Percentiles rank a stretch among this genome's conserved stretches.
These are phyloP conservation scores for Calameuta filiformis DNA, from an alignment of 2,888 invertebrate genomes.

Conservation along the genomic window DNA sequence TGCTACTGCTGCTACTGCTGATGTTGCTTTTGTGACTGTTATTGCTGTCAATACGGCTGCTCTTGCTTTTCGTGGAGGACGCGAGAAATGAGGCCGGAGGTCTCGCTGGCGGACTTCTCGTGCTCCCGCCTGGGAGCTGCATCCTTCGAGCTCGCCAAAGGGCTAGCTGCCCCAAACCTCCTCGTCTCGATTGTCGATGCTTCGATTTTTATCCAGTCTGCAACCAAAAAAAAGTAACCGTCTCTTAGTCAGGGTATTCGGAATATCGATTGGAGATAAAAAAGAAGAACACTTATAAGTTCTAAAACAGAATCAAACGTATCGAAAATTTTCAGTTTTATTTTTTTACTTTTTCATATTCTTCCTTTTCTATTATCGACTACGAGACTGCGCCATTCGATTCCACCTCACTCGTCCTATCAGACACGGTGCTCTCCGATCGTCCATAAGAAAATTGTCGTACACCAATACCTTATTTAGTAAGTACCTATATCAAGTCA, in stretches of 20 bases:
- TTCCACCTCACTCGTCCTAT: neutral
- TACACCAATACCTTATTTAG: slow-evolving; percentile 52
- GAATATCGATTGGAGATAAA: neutral
- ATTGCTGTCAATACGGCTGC: slow-evolving; percentile 40
- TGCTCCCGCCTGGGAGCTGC: slow-evolving; percentile 67
- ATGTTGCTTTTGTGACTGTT: slow-evolving; percentile 40
- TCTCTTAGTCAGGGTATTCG: neutral
- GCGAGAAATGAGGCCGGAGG: slow-evolving; percentile 51
- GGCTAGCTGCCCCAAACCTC: slow-evolving; percentile 64
- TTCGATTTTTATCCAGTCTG: slow-evolving; percentile 43
- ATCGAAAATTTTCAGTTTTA: neutral
- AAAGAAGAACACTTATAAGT: no score
- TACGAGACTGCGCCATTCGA: neutral
- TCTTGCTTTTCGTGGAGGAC: slow-evolving; percentile 50
- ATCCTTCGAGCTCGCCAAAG: slow-evolving; percentile 66
- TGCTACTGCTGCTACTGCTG: slow-evolving; percentile 33
- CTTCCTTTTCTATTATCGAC: neutral
- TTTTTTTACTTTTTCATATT: neutral
- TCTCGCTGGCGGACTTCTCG: slow-evolving; percentile 62
- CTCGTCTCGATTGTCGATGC: slow-evolving; percentile 58
- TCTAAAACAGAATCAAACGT: no score
- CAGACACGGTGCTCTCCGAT: slow-evolving; percentile 1
- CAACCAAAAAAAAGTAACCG: slow-evolving; percentile 24
- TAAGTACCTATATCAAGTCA: slow-evolving; percentile 36
- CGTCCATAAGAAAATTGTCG: slow-evolving; percentile 57